Evolutionary conservation across 2,888 invertebrate genomes (phyloP).

Genomic region (Epinotia bilunana): DNA sequence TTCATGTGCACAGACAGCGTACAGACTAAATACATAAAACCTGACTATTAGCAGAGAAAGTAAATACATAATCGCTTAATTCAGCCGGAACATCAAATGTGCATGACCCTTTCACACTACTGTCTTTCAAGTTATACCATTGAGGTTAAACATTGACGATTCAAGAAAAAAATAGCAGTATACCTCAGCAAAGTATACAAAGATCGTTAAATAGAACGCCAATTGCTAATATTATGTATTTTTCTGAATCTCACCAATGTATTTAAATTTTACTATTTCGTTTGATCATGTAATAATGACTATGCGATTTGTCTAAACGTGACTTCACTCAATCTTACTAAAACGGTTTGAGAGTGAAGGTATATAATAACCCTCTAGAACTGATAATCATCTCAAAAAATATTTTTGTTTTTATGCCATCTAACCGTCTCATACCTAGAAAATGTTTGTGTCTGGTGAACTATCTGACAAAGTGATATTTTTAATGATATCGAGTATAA

Average conservation of each 20-base stretch:
- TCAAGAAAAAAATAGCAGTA: slow-evolving; percentile 11
- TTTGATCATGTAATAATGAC: background rate
- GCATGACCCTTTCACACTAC: slow-evolving; percentile 65
- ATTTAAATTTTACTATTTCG: slow-evolving; percentile 1
- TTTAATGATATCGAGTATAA: background rate
- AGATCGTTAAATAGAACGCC: slow-evolving; percentile 51
- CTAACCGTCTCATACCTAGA: background rate
- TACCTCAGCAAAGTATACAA: slow-evolving; percentile 43
- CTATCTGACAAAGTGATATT: background rate
- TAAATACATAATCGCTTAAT: slow-evolving; percentile 48
- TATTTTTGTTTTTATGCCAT: background rate
- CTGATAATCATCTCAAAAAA: background rate
- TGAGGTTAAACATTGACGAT: slow-evolving; percentile 52
- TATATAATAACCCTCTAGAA: background rate
- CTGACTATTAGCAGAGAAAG: slow-evolving; percentile 21
- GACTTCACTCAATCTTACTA: background rate
- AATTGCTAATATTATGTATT: slow-evolving; percentile 52
- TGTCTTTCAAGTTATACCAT: slow-evolving; percentile 68
- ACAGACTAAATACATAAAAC: background rate
- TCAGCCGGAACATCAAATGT: slow-evolving; percentile 62
- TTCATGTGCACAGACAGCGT: too few species aligned
- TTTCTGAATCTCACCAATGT: background rate
- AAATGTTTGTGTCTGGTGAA: background rate
- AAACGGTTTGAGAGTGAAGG: background rate
- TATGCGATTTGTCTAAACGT: background rate